Conservation (phyloP, 2,113 vertebrate genomes). For the Formicarius rufipectus region DNA sequence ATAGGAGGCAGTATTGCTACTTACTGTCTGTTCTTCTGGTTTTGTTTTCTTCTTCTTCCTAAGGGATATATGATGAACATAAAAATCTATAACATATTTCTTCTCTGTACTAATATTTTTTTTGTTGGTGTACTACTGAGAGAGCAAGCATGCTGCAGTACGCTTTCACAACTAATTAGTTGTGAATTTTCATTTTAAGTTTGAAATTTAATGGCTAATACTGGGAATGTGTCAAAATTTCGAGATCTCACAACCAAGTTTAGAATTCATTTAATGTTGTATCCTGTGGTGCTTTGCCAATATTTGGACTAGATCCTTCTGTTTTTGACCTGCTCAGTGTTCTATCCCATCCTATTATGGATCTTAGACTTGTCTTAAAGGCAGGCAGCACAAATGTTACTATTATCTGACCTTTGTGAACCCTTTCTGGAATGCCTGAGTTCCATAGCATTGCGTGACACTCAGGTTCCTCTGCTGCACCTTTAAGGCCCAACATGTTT, state of each 20-base stretch:
- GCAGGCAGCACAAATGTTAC: background rate
- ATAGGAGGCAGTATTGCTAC: background rate
- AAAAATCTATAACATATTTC: background rate
- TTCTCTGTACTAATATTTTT: background rate
- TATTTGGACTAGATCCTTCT: background rate
- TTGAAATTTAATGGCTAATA: background rate
- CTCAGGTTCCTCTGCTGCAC: background rate
- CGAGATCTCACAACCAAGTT: background rate
- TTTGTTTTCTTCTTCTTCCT: background rate
- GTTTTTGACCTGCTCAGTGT: background rate
- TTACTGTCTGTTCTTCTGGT: background rate
- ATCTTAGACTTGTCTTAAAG: background rate
- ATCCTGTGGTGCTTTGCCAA: background rate
- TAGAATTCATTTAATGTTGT: background rate
- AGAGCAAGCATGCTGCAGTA: background rate
- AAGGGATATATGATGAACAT: background rate
- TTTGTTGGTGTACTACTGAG: background rate
- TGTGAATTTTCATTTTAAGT: background rate
- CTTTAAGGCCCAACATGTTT: constrained; percentile 1
- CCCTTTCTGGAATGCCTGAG: background rate
- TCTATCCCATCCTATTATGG: background rate
- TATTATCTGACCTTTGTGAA: background rate
- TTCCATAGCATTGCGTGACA: background rate
- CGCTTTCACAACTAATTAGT: background rate
- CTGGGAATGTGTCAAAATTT: background rate